Evolutionary conservation across 2,113 vertebrate genomes (phyloP).

Genomic region (Heterotis niloticus): DNA sequence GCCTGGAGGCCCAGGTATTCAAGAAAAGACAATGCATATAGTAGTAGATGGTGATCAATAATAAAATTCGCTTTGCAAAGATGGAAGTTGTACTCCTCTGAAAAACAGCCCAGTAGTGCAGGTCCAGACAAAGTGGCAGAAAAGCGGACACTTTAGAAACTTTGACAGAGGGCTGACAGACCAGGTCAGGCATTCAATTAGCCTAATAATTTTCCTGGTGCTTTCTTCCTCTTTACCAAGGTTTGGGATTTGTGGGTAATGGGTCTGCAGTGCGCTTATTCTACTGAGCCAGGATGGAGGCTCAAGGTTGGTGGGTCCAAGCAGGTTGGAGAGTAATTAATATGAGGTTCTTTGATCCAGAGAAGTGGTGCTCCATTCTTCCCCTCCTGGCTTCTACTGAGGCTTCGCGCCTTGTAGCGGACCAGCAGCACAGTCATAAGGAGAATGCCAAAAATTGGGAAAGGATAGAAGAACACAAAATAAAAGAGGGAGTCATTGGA

Average conservation of each 20-base stretch:
- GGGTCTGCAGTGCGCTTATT: slow-evolving; percentile 62
- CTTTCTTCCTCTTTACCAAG: slow-evolving; percentile 25
- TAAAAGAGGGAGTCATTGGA: slow-evolving; percentile 93
- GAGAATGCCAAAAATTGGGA: slow-evolving; percentile 93
- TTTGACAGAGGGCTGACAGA: slow-evolving; percentile 36
- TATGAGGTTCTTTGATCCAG: slow-evolving; percentile 98
- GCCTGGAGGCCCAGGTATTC: neutral
- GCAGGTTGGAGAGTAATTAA: slow-evolving; percentile 96
- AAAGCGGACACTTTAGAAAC: slow-evolving; percentile 31
- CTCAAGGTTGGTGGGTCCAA: slow-evolving; percentile 92
- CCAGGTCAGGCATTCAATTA: slow-evolving; percentile 46
- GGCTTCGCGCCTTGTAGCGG: slow-evolving; percentile 84
- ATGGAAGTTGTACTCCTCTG: neutral
- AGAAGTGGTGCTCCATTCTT: slow-evolving; percentile 95
- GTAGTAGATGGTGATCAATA: neutral
- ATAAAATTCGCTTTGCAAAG: slow-evolving; percentile 24
- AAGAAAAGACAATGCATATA: neutral
- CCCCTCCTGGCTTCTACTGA: slow-evolving; percentile 87
- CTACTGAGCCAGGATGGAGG: slow-evolving; percentile 93
- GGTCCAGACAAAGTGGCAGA: slow-evolving; percentile 7
- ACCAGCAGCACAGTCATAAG: slow-evolving; percentile 91
- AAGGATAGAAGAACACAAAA: slow-evolving; percentile 97
- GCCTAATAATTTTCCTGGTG: slow-evolving; percentile 54
- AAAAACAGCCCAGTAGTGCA: neutral
- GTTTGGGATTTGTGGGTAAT: neutral